Evolutionary conservation across 2,113 vertebrate species (phyloP).

Genomic region (Cyprinodon variegatus): DNA sequence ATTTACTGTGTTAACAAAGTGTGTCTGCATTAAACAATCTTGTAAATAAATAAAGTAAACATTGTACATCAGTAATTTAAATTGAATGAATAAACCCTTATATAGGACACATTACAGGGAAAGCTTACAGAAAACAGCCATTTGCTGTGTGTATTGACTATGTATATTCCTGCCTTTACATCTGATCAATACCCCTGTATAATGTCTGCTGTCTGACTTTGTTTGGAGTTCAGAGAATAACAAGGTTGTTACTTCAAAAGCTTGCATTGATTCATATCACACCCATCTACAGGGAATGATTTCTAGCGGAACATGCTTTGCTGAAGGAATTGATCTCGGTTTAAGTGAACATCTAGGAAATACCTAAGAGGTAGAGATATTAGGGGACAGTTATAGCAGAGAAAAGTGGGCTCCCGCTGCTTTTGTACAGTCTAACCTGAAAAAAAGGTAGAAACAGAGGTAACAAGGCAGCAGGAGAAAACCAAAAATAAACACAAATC

Average conservation of each 20-base stretch:
- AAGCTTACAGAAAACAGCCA: slow-evolving; percentile 51
- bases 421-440: slow-evolving; percentile 10
- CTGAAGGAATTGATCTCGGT: slow-evolving; percentile 65
- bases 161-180: slow-evolving; percentile 52
- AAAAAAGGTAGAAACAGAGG: slow-evolving; percentile 8
- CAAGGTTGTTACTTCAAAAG: slow-evolving; percentile 77
- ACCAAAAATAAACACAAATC: slow-evolving; percentile 7
- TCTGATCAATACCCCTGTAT: slow-evolving; percentile 75
- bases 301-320: slow-evolving; percentile 62
- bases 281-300: slow-evolving; percentile 65
- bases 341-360: slow-evolving; percentile 45
- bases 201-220: slow-evolving; percentile 65
- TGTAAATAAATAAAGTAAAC: not conserved
- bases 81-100: slow-evolving; percentile 10
- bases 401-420: slow-evolving; percentile 16
- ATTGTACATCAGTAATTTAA: not conserved
- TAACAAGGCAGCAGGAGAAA: not conserved
- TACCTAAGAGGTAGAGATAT: slow-evolving; percentile 36
- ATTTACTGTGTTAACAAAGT: not conserved
- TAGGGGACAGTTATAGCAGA: slow-evolving; percentile 31
- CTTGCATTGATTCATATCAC: slow-evolving; percentile 76
- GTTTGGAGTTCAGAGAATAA: slow-evolving; percentile 74
- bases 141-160: slow-evolving; percentile 58
- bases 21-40: not conserved
- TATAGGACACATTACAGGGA: slow-evolving; percentile 21